A percentile compares a stretch with the other conserved stretches of the same genome.
Evolutionary conservation across 2,797 vertebrate genomes (phyloP).

Genomic region (Molossus alvarezi): DNA sequence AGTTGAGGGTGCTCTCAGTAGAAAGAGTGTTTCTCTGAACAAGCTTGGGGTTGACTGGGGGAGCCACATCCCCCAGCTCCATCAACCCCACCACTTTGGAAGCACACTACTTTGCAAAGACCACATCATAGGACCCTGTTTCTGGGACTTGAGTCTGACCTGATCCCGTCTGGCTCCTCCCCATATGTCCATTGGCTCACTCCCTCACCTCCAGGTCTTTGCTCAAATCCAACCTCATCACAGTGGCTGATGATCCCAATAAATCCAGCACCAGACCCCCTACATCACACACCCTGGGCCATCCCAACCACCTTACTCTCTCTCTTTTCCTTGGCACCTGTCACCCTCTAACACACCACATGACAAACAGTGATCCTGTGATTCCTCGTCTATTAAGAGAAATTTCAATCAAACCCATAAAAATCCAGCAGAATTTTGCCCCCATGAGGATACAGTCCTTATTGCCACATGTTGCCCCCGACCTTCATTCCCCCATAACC

Average conservation of each 20-base stretch:
- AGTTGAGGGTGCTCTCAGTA: fast-evolving
- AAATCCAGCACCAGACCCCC: fast-evolving
- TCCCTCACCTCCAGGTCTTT: no score
- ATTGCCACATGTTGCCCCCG: fast-evolving
- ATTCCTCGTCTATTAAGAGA: neutral
- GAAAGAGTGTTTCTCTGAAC: neutral
- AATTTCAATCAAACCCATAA: neutral
- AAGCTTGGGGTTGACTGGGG: neutral
- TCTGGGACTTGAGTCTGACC: neutral
- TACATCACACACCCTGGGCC: fast-evolving
- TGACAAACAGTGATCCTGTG: fast-evolving
- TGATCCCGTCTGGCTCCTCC: neutral
- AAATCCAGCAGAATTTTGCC: neutral
- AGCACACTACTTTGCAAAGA: neutral
- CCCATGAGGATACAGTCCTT: no score
- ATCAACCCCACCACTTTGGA: neutral
- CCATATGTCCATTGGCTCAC: neutral
- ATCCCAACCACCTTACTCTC: no score
- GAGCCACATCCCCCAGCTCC: neutral
- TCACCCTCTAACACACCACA: neutral
- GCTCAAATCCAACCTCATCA: neutral
- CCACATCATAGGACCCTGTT: neutral
- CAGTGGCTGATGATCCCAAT: neutral
- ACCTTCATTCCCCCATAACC: neutral
- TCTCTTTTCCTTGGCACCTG: neutral